A percentile compares a stretch with the other conserved stretches of the same genome.
Evolutionary conservation across 2,888 invertebrate genomes (phyloP).

Genomic region (Macrostomum cliftonense): DNA sequence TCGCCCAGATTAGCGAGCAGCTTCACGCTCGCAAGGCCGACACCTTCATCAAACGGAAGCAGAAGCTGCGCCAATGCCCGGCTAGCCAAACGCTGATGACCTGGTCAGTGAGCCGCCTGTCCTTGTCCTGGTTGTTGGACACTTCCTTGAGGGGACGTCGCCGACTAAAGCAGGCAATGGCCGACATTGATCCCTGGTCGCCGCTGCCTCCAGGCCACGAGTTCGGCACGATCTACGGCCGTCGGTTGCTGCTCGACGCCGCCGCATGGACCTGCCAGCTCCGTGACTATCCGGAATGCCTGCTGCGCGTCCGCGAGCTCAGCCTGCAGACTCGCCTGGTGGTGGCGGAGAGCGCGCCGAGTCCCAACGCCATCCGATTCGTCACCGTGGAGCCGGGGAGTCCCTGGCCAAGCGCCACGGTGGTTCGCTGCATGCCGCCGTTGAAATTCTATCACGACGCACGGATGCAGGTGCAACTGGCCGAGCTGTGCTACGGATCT

Average conservation of each 20-base stretch:
- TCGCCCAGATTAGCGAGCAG: too few relatives aligned
- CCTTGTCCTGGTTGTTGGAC: too few relatives aligned
- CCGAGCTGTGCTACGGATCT: constrained; percentile 55
- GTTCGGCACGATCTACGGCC: constrained; percentile 78
- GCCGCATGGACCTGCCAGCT: constrained; percentile 68
- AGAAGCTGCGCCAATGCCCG: too few relatives aligned
- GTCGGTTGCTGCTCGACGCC: constrained; percentile 60
- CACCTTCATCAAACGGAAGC: too few relatives aligned
- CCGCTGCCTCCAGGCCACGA: constrained; percentile 45
- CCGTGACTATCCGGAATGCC: constrained; percentile 81
- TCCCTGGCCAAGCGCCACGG: constrained; percentile 61
- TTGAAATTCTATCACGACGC: constrained; percentile 85
- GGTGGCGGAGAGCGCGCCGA: constrained; percentile 59
- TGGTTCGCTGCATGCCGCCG: constrained; percentile 71
- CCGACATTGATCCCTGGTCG: too few relatives aligned
- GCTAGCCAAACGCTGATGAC: too few relatives aligned
- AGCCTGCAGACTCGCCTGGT: constrained; percentile 70
- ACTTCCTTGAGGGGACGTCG: too few relatives aligned
- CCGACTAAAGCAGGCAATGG: too few relatives aligned
- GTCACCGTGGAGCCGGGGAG: constrained; percentile 54
- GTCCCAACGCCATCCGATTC: not conserved
- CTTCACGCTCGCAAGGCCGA: too few relatives aligned
- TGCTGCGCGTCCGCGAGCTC: constrained; percentile 62
- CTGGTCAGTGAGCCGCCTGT: too few relatives aligned
- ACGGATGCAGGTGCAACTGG: too few relatives aligned